Conservation (phyloP, 2,797 vertebrate genomes). For the Furcifer pardalis region DNA sequence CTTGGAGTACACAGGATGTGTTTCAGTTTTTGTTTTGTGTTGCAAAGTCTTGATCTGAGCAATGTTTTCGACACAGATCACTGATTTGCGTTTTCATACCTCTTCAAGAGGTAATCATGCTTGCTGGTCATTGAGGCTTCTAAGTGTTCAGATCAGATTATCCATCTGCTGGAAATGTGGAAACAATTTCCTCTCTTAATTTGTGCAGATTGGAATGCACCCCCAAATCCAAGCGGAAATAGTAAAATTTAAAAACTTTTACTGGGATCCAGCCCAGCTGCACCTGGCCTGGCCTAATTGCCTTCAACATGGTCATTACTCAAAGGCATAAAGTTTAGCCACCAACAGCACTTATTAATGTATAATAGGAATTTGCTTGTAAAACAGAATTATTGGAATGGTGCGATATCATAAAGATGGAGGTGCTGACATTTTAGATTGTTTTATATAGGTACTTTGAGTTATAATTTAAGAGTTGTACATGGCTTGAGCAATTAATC, state of each 20-base stretch:
- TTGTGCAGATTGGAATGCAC: slow-evolving; percentile 80
- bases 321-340: slow-evolving; percentile 80
- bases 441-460: slow-evolving; percentile 73
- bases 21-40: slow-evolving; percentile 2
- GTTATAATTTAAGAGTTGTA: slow-evolving; percentile 76
- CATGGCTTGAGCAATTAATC: slow-evolving; percentile 76
- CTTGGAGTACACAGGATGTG: not conserved
- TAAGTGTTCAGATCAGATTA: slow-evolving; percentile 55
- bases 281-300: slow-evolving; percentile 97
- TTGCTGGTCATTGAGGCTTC: slow-evolving; percentile 14
- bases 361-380: slow-evolving; percentile 85
- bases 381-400: slow-evolving; percentile 80
- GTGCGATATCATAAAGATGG: slow-evolving; percentile 82
- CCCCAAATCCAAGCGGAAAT: slow-evolving; percentile 89
- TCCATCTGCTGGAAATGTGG: slow-evolving; percentile 75
- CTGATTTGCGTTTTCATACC: slow-evolving; percentile 4
- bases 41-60: not conserved
- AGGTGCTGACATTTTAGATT: slow-evolving; percentile 81
- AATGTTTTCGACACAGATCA: not conserved
- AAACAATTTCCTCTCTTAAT: slow-evolving; percentile 80
- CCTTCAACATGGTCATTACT: slow-evolving; percentile 82
- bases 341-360: slow-evolving; percentile 84
- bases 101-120: slow-evolving; percentile 39
- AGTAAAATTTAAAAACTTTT: slow-evolving; percentile 95
- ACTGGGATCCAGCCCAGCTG: slow-evolving; percentile 85